phyloP scores from a whole-genome alignment of 1,140 invertebrate genomes.

The Drosophila bocqueti region DNA sequence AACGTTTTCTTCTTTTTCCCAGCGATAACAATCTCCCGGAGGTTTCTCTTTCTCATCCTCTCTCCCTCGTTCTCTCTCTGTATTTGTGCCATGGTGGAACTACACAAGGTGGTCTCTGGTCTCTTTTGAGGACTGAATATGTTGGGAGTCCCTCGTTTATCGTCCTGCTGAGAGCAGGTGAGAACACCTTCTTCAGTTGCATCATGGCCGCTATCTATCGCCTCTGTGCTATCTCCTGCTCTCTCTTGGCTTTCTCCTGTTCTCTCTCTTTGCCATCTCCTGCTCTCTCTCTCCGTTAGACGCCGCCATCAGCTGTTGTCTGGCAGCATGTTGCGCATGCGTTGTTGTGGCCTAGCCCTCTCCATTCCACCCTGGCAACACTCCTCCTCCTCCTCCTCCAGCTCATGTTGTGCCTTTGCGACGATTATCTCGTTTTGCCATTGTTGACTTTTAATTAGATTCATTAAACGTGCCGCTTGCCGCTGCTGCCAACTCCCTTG shows the following conservation, averaged over 20 bases:
- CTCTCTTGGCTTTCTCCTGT: neutral
- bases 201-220: neutral
- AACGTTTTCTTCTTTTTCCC: conserved; percentile 40
- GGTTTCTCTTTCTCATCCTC: conserved; percentile 24
- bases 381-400: neutral
- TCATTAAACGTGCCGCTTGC: conserved; percentile 82
- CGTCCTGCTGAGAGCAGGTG: neutral
- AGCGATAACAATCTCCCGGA: conserved; percentile 34
- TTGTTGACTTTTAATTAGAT: conserved; percentile 85
- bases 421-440: conserved; percentile 81
- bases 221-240: neutral
- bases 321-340: conserved; percentile 78
- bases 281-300: conserved; percentile 1
- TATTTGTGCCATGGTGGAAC: neutral
- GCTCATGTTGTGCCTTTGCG: conserved; percentile 42
- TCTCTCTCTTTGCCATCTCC: neutral
- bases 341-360: conserved; percentile 43
- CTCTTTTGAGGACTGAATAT: neutral
- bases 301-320: conserved; percentile 63
- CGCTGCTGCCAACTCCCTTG: conserved; percentile 35
- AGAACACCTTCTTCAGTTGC: neutral
- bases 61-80: neutral
- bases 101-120: neutral
- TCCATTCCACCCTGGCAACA: conserved; percentile 7
- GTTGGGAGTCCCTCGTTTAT: neutral